phyloP scores from a whole-genome alignment of 1,140 invertebrate genomes.

The Microplitis demolitor region DNA sequence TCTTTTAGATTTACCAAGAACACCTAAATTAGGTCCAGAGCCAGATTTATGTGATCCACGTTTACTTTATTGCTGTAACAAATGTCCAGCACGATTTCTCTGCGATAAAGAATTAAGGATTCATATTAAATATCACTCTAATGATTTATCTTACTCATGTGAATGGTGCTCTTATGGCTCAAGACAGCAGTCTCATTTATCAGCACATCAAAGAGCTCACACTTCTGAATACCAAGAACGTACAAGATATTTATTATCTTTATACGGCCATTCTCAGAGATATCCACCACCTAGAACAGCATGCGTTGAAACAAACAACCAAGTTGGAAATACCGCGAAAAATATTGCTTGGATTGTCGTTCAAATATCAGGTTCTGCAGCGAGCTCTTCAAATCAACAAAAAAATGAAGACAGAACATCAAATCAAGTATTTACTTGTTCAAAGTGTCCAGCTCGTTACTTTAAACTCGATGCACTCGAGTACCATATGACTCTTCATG shows the following conservation, averaged over 20 bases:
- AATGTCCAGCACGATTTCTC: constrained; percentile 77
- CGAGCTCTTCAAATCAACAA: neutral
- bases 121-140: constrained; percentile 72
- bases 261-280: constrained; percentile 67
- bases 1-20: constrained; percentile 43
- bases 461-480: constrained; percentile 72
- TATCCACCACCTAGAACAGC: constrained; percentile 69
- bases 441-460: constrained; percentile 73
- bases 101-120: constrained; percentile 70
- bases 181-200: constrained; percentile 70
- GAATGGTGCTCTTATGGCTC: constrained; percentile 80
- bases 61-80: constrained; percentile 62
- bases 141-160: constrained; percentile 70
- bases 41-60: constrained; percentile 49
- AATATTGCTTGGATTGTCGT: constrained; percentile 55
- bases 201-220: constrained; percentile 79
- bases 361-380: constrained; percentile 28
- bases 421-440: constrained; percentile 63
- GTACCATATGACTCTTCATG: constrained; percentile 75
- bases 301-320: constrained; percentile 52
- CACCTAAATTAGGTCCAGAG: constrained; percentile 43
- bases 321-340: constrained; percentile 21
- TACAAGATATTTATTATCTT: constrained; percentile 72
- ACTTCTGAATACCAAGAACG: constrained; percentile 80
- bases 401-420: constrained; percentile 16